Percentiles rank a stretch among this genome's conserved stretches.
Evolutionary conservation across 2,797 vertebrate genomes (phyloP).

Genomic region (Synaphobranchus kaupii): DNA sequence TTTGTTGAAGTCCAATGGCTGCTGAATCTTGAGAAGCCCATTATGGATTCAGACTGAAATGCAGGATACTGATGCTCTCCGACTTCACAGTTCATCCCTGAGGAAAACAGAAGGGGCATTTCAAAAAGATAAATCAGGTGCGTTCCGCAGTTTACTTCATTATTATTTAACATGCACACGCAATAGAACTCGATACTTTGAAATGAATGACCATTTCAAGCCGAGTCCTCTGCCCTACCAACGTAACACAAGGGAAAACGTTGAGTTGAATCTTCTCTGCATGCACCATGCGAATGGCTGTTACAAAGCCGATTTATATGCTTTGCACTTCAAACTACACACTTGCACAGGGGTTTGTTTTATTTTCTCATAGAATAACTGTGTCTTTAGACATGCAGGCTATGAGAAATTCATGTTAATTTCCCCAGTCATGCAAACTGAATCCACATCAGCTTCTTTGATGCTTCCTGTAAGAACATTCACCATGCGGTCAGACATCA

Average conservation of each 20-base stretch:
- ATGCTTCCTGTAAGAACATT: neutral
- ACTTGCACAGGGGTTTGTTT: neutral
- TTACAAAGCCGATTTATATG: neutral
- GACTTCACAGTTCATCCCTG: constrained; percentile 98
- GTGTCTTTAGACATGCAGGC: neutral
- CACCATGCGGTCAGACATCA: neutral
- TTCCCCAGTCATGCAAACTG: constrained; percentile 5
- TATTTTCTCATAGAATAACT: neutral
- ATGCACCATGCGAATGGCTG: neutral
- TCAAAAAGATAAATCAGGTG: constrained; percentile 35
- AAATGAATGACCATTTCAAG: neutral
- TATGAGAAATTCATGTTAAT: neutral
- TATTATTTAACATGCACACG: neutral
- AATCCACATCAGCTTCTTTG: neutral
- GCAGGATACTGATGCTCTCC: constrained; percentile 76
- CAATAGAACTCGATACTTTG: neutral
- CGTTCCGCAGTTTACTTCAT: neutral
- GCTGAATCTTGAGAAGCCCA: constrained; percentile 74
- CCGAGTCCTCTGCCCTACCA: neutral
- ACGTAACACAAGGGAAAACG: neutral
- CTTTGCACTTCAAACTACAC: neutral
- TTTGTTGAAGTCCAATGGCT: constrained; percentile 56
- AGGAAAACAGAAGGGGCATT: constrained; percentile 51
- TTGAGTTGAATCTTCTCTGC: neutral
- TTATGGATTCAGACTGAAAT: constrained; percentile 72